phyloP scores from a whole-genome alignment of 2,888 invertebrate species.

The Phymatocera aterrima region DNA sequence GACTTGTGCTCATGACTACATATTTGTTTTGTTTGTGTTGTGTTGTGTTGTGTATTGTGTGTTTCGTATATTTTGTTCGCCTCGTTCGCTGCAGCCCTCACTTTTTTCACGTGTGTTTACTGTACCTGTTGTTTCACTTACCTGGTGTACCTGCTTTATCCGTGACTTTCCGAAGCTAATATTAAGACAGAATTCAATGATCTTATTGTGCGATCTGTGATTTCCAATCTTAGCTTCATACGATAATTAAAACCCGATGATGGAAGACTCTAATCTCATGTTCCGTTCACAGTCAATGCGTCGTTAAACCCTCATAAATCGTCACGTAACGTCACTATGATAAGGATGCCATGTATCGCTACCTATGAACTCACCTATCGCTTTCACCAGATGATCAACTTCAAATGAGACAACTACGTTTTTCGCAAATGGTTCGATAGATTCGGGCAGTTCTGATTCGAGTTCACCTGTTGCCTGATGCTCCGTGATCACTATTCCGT shows the following conservation, averaged over 20 bases:
- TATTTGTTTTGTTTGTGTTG: constrained; percentile 71
- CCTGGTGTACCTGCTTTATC: background rate
- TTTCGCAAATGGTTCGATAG: constrained; percentile 73
- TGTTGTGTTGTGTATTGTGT: constrained; percentile 72
- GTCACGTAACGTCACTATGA: constrained; percentile 65
- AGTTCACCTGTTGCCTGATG: constrained; percentile 75
- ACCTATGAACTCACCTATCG: constrained; percentile 66
- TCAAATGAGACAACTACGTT: constrained; percentile 71
- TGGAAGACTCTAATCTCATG: background rate
- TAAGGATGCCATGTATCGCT: constrained; percentile 53
- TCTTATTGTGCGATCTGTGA: background rate
- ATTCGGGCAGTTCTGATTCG: constrained; percentile 73
- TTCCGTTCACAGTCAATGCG: constrained; percentile 44
- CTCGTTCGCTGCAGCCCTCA: background rate
- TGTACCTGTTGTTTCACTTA: constrained; percentile 17
- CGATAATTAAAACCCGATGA: background rate
- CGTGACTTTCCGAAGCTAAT: background rate
- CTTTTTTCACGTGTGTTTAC: background rate
- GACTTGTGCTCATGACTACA: background rate
- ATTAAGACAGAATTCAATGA: background rate
- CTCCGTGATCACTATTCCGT: constrained; percentile 76
- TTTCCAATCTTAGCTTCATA: background rate
- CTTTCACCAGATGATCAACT: constrained; percentile 64
- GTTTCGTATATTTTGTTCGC: constrained; percentile 51
- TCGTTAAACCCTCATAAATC: background rate